Evolutionary conservation across 2,797 vertebrate genomes (phyloP), one percentile per base, ranked within the genome.

Genomic region (Pogoniulus pusillus): DNA sequence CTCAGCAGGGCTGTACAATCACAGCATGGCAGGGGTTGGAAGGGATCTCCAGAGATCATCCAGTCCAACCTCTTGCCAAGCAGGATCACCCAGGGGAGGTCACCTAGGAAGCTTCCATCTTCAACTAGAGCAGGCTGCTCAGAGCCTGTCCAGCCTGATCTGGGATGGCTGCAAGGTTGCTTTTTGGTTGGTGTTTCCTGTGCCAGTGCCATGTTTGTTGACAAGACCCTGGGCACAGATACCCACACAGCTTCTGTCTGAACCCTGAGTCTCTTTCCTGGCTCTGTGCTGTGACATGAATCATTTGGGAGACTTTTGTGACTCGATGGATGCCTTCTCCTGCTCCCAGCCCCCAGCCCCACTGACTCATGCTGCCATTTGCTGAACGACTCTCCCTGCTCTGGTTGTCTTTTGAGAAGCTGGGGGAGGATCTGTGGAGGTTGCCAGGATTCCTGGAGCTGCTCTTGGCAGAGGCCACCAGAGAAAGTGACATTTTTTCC

Each of bases 321-420:
- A 24, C 85, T 91, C 82, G 4, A 0, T 85, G 90, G 87, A 85
- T 19, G 34, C 84, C 84, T 79, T 55, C 80, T 35, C 6, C 65
- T 93, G 65, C 75, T 93, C 75, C 70, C 91, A 88, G 10, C 91
- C 94, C 68, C n/a, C 83, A 84, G 86, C 23, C 83, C 94, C 86
- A 70, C 93, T 96, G 94, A 95, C 83, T 96, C 95, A 94, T 8
- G 59, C 74, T 92, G 85, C 94, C 85, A 64, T 92, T 96, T 90
- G 94, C 6, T 91, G 90, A 47, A 78, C 3, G 8, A 27, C 43
- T 75, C 93, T 78, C 41, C 0, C 3, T 75, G 90, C 90, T 94
- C 93, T 86, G 85, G 30, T 88, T 92, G 71, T 12, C 70, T 93
- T 85, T 63, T 3, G 64, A 77, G 92, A 94, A 86, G 83, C 60